phyloP scores from a whole-genome alignment of 1,140 invertebrate species.

The Rhyacophila brunnea region DNA sequence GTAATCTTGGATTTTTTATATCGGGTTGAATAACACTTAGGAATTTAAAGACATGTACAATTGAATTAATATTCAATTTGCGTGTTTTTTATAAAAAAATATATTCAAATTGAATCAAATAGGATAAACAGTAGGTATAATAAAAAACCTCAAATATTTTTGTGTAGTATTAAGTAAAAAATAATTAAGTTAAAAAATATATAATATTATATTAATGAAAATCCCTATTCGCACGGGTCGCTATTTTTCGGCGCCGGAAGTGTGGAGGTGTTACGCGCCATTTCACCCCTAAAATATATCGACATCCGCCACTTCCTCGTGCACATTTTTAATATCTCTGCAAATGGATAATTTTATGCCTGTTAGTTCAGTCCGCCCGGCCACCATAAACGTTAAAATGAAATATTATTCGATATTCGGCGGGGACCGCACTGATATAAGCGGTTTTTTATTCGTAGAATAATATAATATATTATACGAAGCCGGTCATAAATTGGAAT shows the following conservation, averaged over 20 bases:
- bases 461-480: too few relatives aligned
- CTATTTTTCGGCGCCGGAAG: constrained; percentile 26
- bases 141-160: too few relatives aligned
- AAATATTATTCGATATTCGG: constrained; percentile 17
- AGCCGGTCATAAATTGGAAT: too few relatives aligned
- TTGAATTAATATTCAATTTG: too few relatives aligned
- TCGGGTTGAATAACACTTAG: too few relatives aligned
- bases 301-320: constrained; percentile 25
- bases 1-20: too few relatives aligned
- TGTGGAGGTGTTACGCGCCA: constrained; percentile 29
- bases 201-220: not conserved
- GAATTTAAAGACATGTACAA: too few relatives aligned
- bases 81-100: too few relatives aligned
- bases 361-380: constrained; percentile 22
- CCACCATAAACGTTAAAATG: constrained; percentile 24
- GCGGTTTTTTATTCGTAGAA: too few relatives aligned
- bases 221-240: not conserved
- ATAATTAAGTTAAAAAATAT: too few relatives aligned
- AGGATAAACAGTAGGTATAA: too few relatives aligned
- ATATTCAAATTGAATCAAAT: too few relatives aligned
- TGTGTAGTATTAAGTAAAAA: constrained; percentile 1
- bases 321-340: constrained; percentile 35
- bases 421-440: not conserved
- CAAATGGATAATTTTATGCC: constrained; percentile 34
- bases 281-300: constrained; percentile 34